Evolutionary conservation across 2,113 vertebrate genomes (phyloP).

Genomic region (Callipepla californica): DNA sequence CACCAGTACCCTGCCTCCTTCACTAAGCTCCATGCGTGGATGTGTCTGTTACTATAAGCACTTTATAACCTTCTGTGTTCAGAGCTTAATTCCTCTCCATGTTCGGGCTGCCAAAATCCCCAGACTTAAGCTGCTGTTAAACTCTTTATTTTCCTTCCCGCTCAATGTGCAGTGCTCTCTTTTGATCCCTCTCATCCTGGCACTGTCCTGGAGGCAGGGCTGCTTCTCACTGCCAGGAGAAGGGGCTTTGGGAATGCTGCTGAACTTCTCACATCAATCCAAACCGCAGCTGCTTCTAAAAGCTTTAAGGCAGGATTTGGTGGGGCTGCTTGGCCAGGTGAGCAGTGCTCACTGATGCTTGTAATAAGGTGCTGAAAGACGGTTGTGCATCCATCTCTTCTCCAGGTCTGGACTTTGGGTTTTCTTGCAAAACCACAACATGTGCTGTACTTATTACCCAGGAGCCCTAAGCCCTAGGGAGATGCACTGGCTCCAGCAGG

Average conservation of each 20-base stretch:
- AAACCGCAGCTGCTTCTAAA: neutral
- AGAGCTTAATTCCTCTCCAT: constrained; percentile 27
- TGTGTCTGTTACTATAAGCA: constrained; percentile 13
- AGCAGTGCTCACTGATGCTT: constrained; percentile 10
- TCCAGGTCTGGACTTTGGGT: neutral
- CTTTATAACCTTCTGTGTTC: constrained; percentile 39
- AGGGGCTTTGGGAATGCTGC: neutral
- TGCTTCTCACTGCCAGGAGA: neutral
- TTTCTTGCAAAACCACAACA: neutral
- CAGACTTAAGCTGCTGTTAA: constrained; percentile 26
- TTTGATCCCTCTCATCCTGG: constrained; percentile 22
- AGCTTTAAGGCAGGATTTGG: neutral
- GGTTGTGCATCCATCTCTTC: neutral
- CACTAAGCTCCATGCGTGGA: neutral
- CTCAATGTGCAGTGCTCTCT: neutral
- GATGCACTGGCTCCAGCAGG: neutral
- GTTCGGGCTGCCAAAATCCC: constrained; percentile 19
- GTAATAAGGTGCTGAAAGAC: neutral
- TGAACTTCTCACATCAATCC: constrained; percentile 1
- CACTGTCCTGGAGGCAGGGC: neutral
- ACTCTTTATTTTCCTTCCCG: neutral
- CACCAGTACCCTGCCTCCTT: neutral
- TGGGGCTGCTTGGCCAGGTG: neutral
- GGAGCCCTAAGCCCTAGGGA: neutral
- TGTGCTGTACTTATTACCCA: neutral